Base-by-base conservation (phyloP, 2,888 invertebrate species). In the Tachystola acroxantha region DNA sequence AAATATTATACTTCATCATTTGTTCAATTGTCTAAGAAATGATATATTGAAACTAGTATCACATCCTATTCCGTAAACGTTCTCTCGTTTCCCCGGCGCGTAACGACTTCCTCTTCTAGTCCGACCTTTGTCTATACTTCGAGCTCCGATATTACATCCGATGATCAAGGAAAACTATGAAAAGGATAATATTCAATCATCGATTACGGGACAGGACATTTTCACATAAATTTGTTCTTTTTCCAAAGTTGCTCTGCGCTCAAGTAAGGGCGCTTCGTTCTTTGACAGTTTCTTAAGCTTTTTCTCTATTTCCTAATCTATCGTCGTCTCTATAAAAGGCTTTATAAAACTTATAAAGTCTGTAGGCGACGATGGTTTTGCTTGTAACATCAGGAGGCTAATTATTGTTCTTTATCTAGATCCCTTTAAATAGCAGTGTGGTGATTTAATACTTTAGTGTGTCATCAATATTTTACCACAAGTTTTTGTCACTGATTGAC, bases 11-110 rank as follows among this genome's bases (percentile, higher is more conserved):
- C 20, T 26, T 19, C 34, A 25, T 19, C 26, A 9, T 16, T 27
- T 10, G n/a, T n/a, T 27, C 11, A 7, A 11, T 27, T 11, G 11
- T 12, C 10, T 27, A 10, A 27, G 27, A 6, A 11, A 27, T 27
- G 27, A 27, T 27, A 27, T 24, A 27, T 12, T 11, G 11, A 12
- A 27, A 27, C 40, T 37, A 32, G 29, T 29, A n/a, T 31, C 13
- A 34, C 32, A 28, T 39, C 36, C 34, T 44, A 36, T 43, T 36
- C 46, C 46, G 45, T 39, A 36, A 48, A 43, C 43, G 45, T 34
- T 46, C 47, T 45, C 42, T 45, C 42, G 40, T 50, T 50, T 55
- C 43, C 29, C 19, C 11, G 28, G 11, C 14, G 12, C 32, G 22
- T 40, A 40, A 40, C 39, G 35, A 39, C 36, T 36, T 40, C 39